Conservation (phyloP, 1,140 invertebrate species). For the Drosophila tani region DNA sequence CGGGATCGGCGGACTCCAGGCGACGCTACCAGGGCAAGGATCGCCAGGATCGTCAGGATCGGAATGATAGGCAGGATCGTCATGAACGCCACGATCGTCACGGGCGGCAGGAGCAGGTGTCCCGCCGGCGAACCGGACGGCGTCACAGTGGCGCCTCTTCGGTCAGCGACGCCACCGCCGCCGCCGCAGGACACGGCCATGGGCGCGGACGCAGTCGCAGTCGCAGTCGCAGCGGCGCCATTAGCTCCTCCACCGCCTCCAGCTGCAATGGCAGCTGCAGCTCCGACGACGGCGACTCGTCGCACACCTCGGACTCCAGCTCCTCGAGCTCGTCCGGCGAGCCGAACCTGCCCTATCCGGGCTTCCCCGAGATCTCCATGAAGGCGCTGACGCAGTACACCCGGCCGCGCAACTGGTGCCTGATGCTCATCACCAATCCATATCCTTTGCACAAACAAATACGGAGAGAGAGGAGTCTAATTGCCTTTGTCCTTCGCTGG, state of each 20-base stretch:
- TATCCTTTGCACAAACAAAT: constrained; percentile 93
- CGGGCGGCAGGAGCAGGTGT: constrained; percentile 7
- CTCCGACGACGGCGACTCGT: constrained; percentile 87
- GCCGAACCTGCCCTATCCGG: constrained; percentile 93
- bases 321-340: constrained; percentile 86
- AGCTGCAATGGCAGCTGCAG: constrained; percentile 85
- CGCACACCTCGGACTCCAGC: constrained; percentile 69
- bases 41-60: constrained; percentile 10
- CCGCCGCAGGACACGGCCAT: not conserved
- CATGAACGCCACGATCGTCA: constrained; percentile 6
- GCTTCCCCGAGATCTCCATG: constrained; percentile 93
- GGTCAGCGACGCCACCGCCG: constrained; percentile 45
- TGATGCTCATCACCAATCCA: constrained; percentile 98
- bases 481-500: constrained; percentile 53
- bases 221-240: constrained; percentile 31
- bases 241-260: constrained; percentile 68
- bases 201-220: not conserved
- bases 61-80: constrained; percentile 2
- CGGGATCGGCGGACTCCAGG: constrained; percentile 20
- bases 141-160: constrained; percentile 69
- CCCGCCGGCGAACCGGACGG: constrained; percentile 45
- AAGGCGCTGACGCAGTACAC: constrained; percentile 95
- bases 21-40: constrained; percentile 60
- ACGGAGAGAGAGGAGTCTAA: constrained; percentile 16
- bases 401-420: constrained; percentile 94